Evolutionary conservation across 2,888 invertebrate species (phyloP).

Genomic region (Metopia argyrocephala): DNA sequence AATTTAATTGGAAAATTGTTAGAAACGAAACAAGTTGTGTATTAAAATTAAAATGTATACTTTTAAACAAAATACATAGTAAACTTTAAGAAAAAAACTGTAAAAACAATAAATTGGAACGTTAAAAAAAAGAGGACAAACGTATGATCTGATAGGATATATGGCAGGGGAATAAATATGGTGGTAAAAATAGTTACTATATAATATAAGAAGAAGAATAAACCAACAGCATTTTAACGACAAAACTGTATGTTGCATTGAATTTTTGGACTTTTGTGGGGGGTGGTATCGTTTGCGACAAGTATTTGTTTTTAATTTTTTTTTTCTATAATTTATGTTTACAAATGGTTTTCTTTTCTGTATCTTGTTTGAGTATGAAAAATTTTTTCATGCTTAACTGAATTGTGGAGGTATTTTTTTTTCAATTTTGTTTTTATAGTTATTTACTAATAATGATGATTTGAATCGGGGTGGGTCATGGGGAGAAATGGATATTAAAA

Average conservation of each 20-base stretch:
- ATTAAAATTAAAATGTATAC: too few species aligned
- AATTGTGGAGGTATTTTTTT: constrained; percentile 6
- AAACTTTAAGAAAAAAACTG: constrained; percentile 10
- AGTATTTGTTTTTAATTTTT: constrained; percentile 33
- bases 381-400: constrained; percentile 57
- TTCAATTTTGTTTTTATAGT: constrained; percentile 32
- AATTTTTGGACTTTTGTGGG: constrained; percentile 16
- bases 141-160: constrained; percentile 6
- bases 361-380: constrained; percentile 54
- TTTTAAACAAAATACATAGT: constrained; percentile 36
- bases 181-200: constrained; percentile 35
- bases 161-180: neutral
- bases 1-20: too few species aligned
- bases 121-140: constrained; percentile 42
- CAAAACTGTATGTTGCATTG: constrained; percentile 6
- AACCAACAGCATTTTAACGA: constrained; percentile 55
- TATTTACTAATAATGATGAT: constrained; percentile 49
- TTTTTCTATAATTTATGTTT: constrained; percentile 35
- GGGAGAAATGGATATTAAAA: constrained; percentile 36
- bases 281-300: constrained; percentile 27
- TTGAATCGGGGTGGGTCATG: constrained; percentile 39
- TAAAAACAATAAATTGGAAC: constrained; percentile 38
- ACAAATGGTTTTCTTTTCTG: constrained; percentile 56
- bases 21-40: too few species aligned
- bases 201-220: constrained; percentile 42